Conservation (phyloP, 2,888 invertebrate genomes). For the Cataglyphis albicans region DNA sequence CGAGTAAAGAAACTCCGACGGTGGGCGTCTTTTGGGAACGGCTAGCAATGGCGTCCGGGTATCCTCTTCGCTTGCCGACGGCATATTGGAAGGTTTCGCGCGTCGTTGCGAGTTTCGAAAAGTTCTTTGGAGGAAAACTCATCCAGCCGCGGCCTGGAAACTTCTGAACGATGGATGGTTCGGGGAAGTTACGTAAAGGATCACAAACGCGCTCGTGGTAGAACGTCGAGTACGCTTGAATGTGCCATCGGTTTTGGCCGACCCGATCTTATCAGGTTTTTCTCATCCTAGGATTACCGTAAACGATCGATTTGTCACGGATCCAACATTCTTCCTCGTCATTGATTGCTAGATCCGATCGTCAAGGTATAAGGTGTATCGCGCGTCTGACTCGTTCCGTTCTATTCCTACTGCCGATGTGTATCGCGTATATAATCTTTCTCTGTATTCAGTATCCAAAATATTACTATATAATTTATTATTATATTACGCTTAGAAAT, state of each 20-base stretch:
- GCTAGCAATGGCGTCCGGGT: conserved; percentile 48
- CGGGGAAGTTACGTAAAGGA: conserved; percentile 70
- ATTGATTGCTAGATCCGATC: conserved; percentile 39
- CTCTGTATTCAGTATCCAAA: background rate
- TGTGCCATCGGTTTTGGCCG: conserved; percentile 50
- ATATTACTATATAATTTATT: background rate
- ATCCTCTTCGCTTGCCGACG: conserved; percentile 49
- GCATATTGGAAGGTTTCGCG: conserved; percentile 68
- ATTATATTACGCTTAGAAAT: background rate
- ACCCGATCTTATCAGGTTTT: conserved; percentile 38
- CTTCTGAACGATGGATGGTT: conserved; percentile 75
- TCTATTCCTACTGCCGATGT: background rate
- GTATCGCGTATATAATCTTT: background rate
- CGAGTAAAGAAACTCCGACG: conserved; percentile 64
- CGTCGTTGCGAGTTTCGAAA: conserved; percentile 72
- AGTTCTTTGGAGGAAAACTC: conserved; percentile 69
- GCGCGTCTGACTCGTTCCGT: conserved; percentile 6
- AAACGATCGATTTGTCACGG: conserved; percentile 55
- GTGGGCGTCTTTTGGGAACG: conserved; percentile 65
- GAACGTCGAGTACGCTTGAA: conserved; percentile 62
- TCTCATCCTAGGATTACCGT: conserved; percentile 49
- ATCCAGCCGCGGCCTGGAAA: conserved; percentile 68
- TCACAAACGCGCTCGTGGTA: conserved; percentile 59
- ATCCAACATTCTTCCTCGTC: conserved; percentile 37
- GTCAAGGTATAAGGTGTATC: background rate